phyloP scores from a whole-genome alignment of 2,888 invertebrate species.

The Athalia circularis region DNA sequence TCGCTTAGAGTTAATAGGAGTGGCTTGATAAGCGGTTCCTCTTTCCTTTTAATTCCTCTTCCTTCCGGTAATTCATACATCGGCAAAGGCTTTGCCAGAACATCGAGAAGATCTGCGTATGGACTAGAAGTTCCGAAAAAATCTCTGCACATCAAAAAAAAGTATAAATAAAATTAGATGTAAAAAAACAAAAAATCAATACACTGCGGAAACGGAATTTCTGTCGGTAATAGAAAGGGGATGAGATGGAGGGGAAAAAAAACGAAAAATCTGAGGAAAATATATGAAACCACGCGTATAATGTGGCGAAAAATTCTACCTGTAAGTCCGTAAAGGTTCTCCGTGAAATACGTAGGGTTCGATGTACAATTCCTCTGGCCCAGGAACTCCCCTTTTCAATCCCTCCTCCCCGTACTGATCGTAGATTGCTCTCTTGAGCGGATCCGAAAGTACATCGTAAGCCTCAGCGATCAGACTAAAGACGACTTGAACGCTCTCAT shows the following conservation, averaged over 20 bases:
- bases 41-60: constrained; percentile 81
- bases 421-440: constrained; percentile 84
- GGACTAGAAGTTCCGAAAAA: constrained; percentile 91
- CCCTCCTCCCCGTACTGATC: constrained; percentile 94
- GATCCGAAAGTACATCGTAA: constrained; percentile 84
- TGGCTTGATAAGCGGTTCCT: constrained; percentile 77
- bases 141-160: constrained; percentile 74
- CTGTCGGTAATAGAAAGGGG: neutral
- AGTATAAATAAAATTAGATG: too few species aligned
- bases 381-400: constrained; percentile 86
- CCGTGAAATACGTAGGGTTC: constrained; percentile 89
- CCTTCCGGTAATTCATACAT: constrained; percentile 79
- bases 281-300: neutral
- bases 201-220: neutral
- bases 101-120: constrained; percentile 85
- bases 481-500: constrained; percentile 70
- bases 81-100: constrained; percentile 79
- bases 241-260: neutral
- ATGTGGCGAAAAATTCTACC: constrained; percentile 67
- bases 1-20: constrained; percentile 80
- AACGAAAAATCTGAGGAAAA: neutral
- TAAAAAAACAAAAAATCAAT: constrained; percentile 48
- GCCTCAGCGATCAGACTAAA: constrained; percentile 85
- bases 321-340: constrained; percentile 84
- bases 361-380: constrained; percentile 79